Conservation (phyloP, 2,113 vertebrate genomes). For the Synodontis membranacea region DNA sequence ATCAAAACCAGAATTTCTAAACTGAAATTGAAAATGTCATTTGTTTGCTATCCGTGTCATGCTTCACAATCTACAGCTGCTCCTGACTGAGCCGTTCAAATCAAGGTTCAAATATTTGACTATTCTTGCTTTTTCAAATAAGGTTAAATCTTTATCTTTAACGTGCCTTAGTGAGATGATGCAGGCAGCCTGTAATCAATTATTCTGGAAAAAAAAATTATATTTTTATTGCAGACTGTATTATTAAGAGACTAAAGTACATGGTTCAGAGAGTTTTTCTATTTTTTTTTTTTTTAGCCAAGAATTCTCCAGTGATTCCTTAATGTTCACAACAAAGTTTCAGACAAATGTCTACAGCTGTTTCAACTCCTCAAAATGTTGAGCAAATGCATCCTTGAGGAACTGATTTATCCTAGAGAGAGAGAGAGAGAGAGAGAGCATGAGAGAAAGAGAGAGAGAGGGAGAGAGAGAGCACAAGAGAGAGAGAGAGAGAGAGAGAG, state of each 20-base stretch:
- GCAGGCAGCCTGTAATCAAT: background rate
- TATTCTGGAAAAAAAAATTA: background rate
- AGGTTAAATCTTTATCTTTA: background rate
- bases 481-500: background rate
- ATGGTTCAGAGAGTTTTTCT: background rate
- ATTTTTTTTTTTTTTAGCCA: background rate
- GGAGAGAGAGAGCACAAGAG: background rate
- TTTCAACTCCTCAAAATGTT: background rate
- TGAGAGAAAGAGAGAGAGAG: background rate
- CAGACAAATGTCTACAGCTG: background rate
- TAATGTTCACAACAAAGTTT: background rate
- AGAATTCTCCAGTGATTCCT: background rate
- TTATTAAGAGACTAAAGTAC: background rate
- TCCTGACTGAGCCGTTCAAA: background rate
- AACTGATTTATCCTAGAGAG: background rate
- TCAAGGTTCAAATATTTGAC: background rate
- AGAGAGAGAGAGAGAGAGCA: background rate
- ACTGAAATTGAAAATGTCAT: constrained; percentile 19
- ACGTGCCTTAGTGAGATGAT: background rate
- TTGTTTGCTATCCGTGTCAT: constrained; percentile 5
- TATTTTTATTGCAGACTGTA: background rate
- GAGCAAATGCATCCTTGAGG: background rate
- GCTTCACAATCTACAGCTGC: background rate
- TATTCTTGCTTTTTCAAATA: background rate
- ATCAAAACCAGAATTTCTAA: background rate